Base-by-base conservation (phyloP, 2,888 invertebrate species). In the Synergus laeviventris region DNA sequence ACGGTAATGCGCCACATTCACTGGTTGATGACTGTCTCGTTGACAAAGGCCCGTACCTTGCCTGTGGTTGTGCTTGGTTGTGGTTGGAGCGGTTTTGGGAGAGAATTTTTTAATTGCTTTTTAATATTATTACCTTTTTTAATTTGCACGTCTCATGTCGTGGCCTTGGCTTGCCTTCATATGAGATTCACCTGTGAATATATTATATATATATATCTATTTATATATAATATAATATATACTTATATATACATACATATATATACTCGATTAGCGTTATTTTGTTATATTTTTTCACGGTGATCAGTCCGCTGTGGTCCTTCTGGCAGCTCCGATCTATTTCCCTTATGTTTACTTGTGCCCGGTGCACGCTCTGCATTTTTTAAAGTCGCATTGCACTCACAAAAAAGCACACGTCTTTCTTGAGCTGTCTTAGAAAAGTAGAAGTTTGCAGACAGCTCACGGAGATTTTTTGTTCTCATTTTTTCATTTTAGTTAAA, bases 61-160 rank as follows among this genome's bases (percentile, higher is more conserved):
- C 90, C 90, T 90, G 90, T 89, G 89, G 88, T 89, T 90, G 89
- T 90, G 90, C 90, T 90, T 90, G 90, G 90, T 90, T 90, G 90
- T 90, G 90, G 90, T 90, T 89, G 89, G 89, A 89, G 89, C 89
- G 90, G 89, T 89, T 90, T 89, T 89, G 89, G 90, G 89, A 89
- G 88, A 90, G 87, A 89, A 89, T 89, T 90, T 88, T 88, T 90
- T 87, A 87, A 89, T 88, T 89, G 89, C 89, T 89, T 90, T 89
- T 89, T 86, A 83, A 83, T 85, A 83, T 84, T 81, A 83, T 85
- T 84, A 83, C 82, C 87, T 90, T 89, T 86, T 89, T 89, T 89
- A 88, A 89, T 89, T 90, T 90, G 90, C 90, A 90, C 90, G 90
- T 89, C 89, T 90, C 89, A 89, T 90, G 89, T 90, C 89, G 89